A percentile compares a stretch with the other conserved stretches of the same genome.
Evolutionary conservation across 23 tunicate genomes (phyloP).

Genomic region (Halocynthia roretzi): DNA sequence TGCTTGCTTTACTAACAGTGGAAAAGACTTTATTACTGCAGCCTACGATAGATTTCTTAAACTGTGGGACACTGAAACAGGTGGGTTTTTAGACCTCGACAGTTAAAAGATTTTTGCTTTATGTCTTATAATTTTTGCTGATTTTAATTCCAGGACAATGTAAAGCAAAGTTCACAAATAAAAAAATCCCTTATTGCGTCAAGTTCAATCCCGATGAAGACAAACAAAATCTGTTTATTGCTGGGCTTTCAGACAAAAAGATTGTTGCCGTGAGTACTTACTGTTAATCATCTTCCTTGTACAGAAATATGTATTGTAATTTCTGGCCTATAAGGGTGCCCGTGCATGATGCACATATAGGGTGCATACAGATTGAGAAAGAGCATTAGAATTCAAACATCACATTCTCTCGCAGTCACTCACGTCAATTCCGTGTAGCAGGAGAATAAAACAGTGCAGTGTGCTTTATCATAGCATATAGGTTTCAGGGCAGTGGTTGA

Average conservation of each 20-base stretch:
- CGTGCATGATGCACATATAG: too few relatives aligned
- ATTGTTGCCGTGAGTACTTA: conserved; percentile 66
- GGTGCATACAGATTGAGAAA: too few relatives aligned
- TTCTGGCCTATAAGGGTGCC: too few relatives aligned
- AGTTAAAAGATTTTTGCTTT: background rate
- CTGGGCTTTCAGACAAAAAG: conserved; percentile 94
- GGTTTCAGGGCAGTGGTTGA: too few relatives aligned
- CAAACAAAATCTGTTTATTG: conserved; percentile 88
- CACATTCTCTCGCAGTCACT: too few relatives aligned
- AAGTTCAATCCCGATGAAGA: conserved; percentile 94
- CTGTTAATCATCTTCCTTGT: too few relatives aligned
- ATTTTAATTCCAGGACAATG: conserved; percentile 57
- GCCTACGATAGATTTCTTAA: conserved; percentile 90
- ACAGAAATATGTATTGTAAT: too few relatives aligned
- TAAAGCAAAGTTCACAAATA: conserved; percentile 63
- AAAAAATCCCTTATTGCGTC: conserved; percentile 95
- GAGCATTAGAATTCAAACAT: too few relatives aligned
- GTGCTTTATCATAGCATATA: too few relatives aligned
- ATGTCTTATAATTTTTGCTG: background rate
- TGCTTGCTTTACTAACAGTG: conserved; percentile 64
- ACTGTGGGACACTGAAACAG: conserved; percentile 98
- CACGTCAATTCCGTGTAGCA: too few relatives aligned
- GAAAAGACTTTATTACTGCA: conserved; percentile 75
- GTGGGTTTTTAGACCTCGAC: conserved; percentile 14
- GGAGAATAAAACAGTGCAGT: too few relatives aligned